Conservation (phyloP, 2,888 invertebrate species). For the Thymelicus sylvestris region DNA sequence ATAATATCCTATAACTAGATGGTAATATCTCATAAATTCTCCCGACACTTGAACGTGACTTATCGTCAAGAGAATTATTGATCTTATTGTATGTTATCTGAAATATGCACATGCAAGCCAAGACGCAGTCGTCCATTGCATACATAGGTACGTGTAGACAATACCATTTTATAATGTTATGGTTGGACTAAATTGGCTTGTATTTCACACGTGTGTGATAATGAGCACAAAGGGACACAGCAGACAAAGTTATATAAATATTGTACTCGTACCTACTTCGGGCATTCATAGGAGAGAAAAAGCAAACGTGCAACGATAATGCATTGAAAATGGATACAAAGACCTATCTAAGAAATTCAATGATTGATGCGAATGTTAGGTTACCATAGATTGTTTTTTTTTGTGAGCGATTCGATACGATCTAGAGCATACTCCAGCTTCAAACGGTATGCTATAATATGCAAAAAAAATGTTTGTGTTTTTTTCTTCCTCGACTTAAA, state of each 20-base stretch:
- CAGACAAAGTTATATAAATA: neutral
- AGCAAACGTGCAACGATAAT: too few species aligned
- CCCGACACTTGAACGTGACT: slow-evolving; percentile 1
- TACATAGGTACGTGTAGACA: neutral
- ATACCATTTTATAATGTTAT: neutral
- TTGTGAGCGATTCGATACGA: too few species aligned
- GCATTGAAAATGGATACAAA: too few species aligned
- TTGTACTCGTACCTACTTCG: too few species aligned
- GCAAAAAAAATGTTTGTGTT: too few species aligned
- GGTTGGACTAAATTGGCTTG: neutral
- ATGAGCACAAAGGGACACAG: neutral
- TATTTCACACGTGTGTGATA: neutral
- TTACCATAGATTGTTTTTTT: too few species aligned
- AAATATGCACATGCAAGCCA: slow-evolving; percentile 6
- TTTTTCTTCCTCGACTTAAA: too few species aligned
- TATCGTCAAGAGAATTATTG: neutral
- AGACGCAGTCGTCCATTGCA: slow-evolving; percentile 9
- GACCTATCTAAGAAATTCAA: too few species aligned
- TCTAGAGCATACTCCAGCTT: too few species aligned
- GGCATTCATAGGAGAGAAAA: too few species aligned
- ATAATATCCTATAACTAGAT: neutral
- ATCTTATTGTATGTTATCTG: slow-evolving; percentile 10
- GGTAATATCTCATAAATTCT: neutral
- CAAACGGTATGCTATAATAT: too few species aligned
- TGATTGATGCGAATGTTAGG: too few species aligned